These are phyloP conservation scores for Brachionus calyciflorus DNA, from an alignment of 1,140 invertebrate species.

Conservation along the genomic window DNA sequence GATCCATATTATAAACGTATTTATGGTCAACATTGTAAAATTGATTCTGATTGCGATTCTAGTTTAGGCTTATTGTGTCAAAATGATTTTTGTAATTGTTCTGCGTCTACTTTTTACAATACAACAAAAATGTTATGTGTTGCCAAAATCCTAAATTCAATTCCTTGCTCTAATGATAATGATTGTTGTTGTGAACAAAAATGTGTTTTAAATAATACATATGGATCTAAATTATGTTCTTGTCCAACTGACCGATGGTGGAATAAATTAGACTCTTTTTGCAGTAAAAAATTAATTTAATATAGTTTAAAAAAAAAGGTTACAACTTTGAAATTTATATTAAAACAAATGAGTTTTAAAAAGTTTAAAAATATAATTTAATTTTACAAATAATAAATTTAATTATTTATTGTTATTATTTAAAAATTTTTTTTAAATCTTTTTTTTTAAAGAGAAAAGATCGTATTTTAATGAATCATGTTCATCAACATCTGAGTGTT, in stretches of 20 bases:
- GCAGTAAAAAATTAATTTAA: too few relatives aligned
- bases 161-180: background rate
- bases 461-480: conserved; percentile 8
- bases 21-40: background rate
- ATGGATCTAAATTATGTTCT: background rate
- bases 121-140: background rate
- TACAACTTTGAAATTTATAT: too few relatives aligned
- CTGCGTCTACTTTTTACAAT: background rate
- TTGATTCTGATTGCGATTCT: background rate
- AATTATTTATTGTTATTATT: too few relatives aligned
- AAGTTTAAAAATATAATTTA: too few relatives aligned
- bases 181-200: conserved; percentile 30
- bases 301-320: too few relatives aligned
- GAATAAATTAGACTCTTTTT: background rate
- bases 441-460: too few relatives aligned
- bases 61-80: too few relatives aligned
- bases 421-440: too few relatives aligned
- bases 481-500: background rate
- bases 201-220: background rate
- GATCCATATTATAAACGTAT: background rate
- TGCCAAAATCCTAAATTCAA: background rate
- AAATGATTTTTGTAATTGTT: conserved; percentile 10
- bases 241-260: conserved; percentile 5
- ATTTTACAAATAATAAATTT: too few relatives aligned
- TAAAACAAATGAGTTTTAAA: too few relatives aligned